phyloP scores from a whole-genome alignment of 2,797 vertebrate species.

The Microcaecilia unicolor region DNA sequence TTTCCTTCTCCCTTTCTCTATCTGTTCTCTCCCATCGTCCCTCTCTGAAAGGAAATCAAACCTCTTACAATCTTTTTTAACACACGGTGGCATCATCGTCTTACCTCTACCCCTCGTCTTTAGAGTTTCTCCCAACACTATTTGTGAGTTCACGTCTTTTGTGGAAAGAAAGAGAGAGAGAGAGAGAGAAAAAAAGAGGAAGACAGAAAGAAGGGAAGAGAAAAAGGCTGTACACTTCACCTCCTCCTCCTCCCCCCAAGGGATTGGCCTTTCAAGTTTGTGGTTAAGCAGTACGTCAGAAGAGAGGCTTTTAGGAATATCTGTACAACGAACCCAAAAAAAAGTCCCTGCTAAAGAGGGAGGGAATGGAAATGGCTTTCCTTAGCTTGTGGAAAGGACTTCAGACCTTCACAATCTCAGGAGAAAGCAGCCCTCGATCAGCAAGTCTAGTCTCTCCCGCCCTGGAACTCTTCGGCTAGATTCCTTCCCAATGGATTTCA shows the following conservation, averaged over 20 bases:
- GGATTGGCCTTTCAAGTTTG: conserved; percentile 41
- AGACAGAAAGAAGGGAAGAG: no score
- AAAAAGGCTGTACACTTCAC: no score
- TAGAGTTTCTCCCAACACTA: no score
- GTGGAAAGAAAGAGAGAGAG: no score
- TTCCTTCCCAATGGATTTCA: conserved; percentile 50
- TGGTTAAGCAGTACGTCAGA: conserved; percentile 34
- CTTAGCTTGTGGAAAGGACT: conserved; percentile 22
- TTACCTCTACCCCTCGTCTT: conserved; percentile 34
- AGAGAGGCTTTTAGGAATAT: conserved; percentile 38
- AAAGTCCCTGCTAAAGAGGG: conserved; percentile 42
- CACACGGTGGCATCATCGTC: conserved; percentile 38
- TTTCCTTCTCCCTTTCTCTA: no score
- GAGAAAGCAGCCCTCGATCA: no score
- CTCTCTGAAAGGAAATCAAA: no score
- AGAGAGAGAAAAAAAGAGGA: no score
- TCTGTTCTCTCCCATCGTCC: no score
- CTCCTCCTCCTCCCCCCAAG: conserved; percentile 26
- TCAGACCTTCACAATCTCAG: no score
- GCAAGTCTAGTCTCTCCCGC: conserved; percentile 36
- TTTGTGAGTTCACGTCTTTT: no score
- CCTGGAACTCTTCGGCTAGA: conserved; percentile 38
- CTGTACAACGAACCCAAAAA: no score
- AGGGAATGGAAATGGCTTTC: conserved; percentile 54
- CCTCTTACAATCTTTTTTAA: conserved; percentile 12